These are phyloP conservation scores for Oophaga sylvatica DNA, from an alignment of 2,797 vertebrate genomes.

Conservation along the genomic window DNA sequence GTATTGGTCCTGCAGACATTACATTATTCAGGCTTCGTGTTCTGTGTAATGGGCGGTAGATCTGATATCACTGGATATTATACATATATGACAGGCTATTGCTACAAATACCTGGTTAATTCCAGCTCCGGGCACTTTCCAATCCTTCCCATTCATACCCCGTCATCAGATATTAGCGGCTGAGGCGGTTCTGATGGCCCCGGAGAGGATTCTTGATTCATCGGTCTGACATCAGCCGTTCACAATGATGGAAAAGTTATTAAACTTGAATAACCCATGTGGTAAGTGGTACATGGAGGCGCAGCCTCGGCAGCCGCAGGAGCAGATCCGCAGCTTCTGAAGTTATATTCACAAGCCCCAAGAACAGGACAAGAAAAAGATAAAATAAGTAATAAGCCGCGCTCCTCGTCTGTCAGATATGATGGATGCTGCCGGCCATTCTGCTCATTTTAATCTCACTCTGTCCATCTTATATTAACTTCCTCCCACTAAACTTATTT, in stretches of 20 bases:
- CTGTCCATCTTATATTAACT: slow-evolving; percentile 13
- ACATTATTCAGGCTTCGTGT: not conserved
- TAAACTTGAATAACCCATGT: slow-evolving; percentile 14
- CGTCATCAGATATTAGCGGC: not conserved
- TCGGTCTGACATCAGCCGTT: not conserved
- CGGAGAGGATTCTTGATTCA: slow-evolving; percentile 3
- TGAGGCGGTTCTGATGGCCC: not conserved
- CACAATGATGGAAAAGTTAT: slow-evolving; percentile 18
- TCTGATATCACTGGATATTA: not conserved
- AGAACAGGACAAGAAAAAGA: not conserved
- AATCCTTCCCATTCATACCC: not conserved
- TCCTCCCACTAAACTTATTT: not conserved
- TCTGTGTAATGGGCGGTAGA: not conserved
- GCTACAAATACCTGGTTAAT: not conserved
- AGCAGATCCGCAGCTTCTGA: not conserved
- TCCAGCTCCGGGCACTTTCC: not conserved
- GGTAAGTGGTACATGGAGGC: not conserved
- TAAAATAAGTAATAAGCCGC: slow-evolving; percentile 1
- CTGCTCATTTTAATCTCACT: not conserved
- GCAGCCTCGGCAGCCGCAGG: not conserved
- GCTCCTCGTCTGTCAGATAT: slow-evolving; percentile 15
- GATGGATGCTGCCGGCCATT: slow-evolving; percentile 6
- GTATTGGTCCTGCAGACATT: not conserved
- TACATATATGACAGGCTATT: not conserved
- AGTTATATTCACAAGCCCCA: not conserved